Base-by-base conservation (phyloP, 2,113 vertebrate species). In the Tetraodon nigroviridis region DNA sequence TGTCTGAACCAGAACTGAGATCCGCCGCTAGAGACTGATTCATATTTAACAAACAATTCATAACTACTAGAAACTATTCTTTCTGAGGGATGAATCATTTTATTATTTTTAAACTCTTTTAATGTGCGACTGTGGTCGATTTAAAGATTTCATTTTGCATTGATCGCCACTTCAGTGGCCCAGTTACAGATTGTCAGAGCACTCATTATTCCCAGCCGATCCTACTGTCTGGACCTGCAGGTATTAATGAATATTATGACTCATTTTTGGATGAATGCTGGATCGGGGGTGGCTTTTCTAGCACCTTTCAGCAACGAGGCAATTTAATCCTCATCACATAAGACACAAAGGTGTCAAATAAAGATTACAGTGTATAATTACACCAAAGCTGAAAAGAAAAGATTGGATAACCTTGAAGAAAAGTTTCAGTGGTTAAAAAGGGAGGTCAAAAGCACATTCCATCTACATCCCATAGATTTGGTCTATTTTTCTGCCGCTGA, bases 381-480 rank as follows among this genome's bases (percentile, higher is more conserved):
- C 54, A 37, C 21, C 5, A 44, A 17, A 32, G 27, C n/a, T 18
- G 32, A 18, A 51, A 13, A 40, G 19, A 10, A 17, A 27, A 51
- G 42, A 51, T 11, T 37, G 22, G 15, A 3, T 24, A 12, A 58
- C 52, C 24, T 12, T 37, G 44, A 37, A 22, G n/a, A 47, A 5
- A 21, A 58, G 51, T 22, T 45, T 6, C 20, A 51, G 47, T 41
- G 7, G 42, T 18, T 46, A 15, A 40, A 58, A 32, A 51, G 32
- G 18, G 79, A 70, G 45, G 50, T 71, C 45, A 64, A 71, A 58
- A 60, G 44, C 27, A 51, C 20, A 52, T 71, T 62, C 68, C 69
- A 76, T 37, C 32, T 64, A 68, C 69, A 76, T 37, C 32, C 10
- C 32, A 8, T 37, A 37, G 32, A 37, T 37, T 37, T 37, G 32